phyloP scores from a whole-genome alignment of 2,888 invertebrate genomes.

The Dryobotodes eremita region DNA sequence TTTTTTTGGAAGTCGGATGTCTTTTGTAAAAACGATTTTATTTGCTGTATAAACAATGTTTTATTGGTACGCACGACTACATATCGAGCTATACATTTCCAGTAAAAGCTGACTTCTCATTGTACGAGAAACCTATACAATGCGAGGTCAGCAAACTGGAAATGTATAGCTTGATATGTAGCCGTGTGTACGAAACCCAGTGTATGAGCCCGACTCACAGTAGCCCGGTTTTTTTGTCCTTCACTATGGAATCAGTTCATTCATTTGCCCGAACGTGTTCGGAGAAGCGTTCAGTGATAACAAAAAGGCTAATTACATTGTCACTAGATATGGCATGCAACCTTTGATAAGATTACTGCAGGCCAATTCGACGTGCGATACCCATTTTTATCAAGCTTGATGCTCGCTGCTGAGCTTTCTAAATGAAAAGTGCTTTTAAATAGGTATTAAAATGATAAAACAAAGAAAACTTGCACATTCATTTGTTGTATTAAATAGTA shows the following conservation, averaged over 20 bases:
- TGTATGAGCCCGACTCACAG: neutral
- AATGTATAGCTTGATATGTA: no score
- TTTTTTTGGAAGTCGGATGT: no score
- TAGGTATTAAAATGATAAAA: neutral
- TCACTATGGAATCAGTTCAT: neutral
- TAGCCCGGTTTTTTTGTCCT: neutral
- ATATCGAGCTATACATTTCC: no score
- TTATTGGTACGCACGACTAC: no score
- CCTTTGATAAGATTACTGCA: slow-evolving; percentile 19
- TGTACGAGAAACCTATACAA: no score
- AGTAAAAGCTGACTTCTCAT: no score
- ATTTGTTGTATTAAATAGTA: neutral
- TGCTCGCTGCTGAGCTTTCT: neutral
- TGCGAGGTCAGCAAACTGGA: no score
- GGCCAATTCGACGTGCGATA: neutral
- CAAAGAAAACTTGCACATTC: neutral
- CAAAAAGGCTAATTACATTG: neutral
- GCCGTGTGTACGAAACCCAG: neutral
- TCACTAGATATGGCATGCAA: neutral
- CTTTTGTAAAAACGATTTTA: no score
- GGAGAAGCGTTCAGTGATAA: neutral
- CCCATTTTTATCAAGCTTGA: neutral
- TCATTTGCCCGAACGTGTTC: neutral
- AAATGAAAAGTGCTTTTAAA: neutral
- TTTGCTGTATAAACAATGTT: neutral